Evolutionary conservation across 2,113 vertebrate genomes (phyloP).

Genomic region (Ptilonorhynchus violaceus): DNA sequence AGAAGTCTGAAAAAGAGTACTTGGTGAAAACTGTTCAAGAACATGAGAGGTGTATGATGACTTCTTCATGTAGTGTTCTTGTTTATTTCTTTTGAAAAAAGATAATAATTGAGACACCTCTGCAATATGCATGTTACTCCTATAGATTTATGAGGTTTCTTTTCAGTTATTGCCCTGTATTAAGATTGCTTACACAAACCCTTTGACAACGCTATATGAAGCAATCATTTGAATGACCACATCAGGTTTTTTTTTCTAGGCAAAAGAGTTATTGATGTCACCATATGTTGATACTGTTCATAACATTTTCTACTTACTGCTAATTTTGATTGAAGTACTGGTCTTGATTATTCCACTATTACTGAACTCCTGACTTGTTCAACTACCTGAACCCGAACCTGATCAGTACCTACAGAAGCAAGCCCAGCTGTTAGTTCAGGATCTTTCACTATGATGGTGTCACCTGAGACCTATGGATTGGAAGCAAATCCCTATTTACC

Average conservation of each 20-base stretch:
- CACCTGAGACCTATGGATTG: neutral
- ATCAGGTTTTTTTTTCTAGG: neutral
- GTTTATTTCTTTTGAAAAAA: neutral
- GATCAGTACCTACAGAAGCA: neutral
- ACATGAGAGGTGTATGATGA: neutral
- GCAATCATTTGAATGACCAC: neutral
- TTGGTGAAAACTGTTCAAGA: neutral
- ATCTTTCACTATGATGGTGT: neutral
- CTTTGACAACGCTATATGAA: neutral
- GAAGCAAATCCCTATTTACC: neutral
- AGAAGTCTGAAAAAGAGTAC: neutral
- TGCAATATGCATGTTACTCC: neutral
- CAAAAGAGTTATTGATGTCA: slow-evolving; percentile 57
- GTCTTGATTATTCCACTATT: neutral
- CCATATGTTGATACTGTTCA: slow-evolving; percentile 17
- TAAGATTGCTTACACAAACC: neutral
- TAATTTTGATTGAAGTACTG: neutral
- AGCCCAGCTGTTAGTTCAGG: neutral
- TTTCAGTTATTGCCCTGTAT: neutral
- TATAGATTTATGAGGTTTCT: neutral
- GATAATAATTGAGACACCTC: neutral
- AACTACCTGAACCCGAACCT: neutral
- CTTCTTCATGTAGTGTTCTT: neutral
- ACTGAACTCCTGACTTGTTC: neutral
- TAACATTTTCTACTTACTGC: neutral